These are phyloP conservation scores for Orgyia antiqua DNA, from an alignment of 2,888 invertebrate species.

Conservation along the genomic window DNA sequence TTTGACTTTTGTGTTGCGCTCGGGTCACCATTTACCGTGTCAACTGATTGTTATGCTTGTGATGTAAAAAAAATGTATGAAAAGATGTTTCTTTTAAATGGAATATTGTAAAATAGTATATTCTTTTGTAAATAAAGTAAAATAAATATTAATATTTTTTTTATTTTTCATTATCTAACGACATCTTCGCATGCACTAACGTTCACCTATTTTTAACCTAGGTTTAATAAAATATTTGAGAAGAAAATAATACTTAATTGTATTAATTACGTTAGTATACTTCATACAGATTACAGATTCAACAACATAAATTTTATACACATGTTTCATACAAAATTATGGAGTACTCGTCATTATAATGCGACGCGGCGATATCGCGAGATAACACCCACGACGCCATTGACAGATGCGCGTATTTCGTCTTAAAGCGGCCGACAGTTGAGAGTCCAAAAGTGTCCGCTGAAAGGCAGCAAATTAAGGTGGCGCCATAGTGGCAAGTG, in stretches of 20 bases:
- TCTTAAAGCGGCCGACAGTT: too few species aligned
- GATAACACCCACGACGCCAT: too few species aligned
- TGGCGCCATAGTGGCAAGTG: too few species aligned
- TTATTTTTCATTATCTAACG: neutral
- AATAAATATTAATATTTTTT: neutral
- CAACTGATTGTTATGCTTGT: neutral
- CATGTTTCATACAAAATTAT: neutral
- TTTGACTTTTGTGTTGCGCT: neutral
- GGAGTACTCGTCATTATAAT: neutral
- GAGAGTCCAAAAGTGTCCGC: too few species aligned
- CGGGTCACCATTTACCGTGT: neutral
- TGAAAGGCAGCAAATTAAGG: too few species aligned
- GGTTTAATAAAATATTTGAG: neutral
- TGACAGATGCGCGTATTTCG: neutral
- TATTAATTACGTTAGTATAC: neutral
- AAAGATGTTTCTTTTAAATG: neutral
- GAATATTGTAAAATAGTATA: neutral
- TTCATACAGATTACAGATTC: neutral
- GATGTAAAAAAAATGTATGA: conserved; percentile 1
- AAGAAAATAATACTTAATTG: neutral
- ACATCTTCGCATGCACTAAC: neutral
- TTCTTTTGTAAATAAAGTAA: neutral
- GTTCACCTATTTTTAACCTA: neutral
- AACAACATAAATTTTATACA: too few species aligned
- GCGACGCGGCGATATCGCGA: too few species aligned